These are phyloP conservation scores for Bubo scandiacus DNA, from an alignment of 2,113 vertebrate species.

Conservation along the genomic window DNA sequence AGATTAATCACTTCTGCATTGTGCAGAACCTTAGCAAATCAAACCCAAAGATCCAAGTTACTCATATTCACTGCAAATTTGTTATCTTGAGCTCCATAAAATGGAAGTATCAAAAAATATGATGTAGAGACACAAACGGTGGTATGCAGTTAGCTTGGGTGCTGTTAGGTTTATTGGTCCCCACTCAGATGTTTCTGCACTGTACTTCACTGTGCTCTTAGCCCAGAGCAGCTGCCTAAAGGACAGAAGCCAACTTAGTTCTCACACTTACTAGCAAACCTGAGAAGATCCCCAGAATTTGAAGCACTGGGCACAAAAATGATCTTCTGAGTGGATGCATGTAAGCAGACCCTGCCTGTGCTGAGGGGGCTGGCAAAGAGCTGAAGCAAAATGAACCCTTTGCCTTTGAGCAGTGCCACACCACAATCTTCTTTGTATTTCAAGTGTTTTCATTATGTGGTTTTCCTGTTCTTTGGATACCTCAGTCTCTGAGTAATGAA, in stretches of 20 bases:
- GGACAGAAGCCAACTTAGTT: not conserved
- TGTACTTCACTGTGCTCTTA: not conserved
- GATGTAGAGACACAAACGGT: not conserved
- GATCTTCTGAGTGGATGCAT: not conserved
- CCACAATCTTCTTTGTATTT: not conserved
- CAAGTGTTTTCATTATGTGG: not conserved
- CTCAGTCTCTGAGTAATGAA: not conserved
- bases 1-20: not conserved
- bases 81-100: not conserved
- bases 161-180: not conserved
- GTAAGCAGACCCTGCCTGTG: rapidly evolving
- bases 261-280: not conserved
- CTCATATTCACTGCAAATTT: not conserved
- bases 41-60: not conserved
- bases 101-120: not conserved
- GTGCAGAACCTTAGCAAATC: not conserved
- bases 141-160: rapidly evolving
- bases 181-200: not conserved
- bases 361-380: not conserved
- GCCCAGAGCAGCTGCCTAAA: not conserved
- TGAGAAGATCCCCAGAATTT: not conserved
- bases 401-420: not conserved
- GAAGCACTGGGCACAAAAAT: not conserved
- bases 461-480: not conserved
- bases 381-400: not conserved